Evolutionary conservation across 2,797 vertebrate species (phyloP).

Genomic region (Lepidocolaptes lacrymiger): DNA sequence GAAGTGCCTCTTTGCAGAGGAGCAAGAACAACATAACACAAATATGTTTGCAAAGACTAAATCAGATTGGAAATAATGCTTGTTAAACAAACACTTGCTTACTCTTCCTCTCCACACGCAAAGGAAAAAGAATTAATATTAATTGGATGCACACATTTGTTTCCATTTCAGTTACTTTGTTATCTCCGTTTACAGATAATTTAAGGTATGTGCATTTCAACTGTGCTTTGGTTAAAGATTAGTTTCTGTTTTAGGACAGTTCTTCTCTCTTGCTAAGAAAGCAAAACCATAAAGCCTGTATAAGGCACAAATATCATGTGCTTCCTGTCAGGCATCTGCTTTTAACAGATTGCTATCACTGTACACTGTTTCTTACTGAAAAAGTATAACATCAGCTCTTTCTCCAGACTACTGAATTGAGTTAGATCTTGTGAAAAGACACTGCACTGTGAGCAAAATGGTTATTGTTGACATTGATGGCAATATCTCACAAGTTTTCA

Average conservation of each 20-base stretch:
- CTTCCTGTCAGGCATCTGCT: neutral
- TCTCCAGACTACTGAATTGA: neutral
- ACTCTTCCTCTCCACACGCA: neutral
- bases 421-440: neutral
- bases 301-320: neutral
- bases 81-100: neutral
- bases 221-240: neutral
- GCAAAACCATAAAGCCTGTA: neutral
- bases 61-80: neutral
- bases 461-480: neutral
- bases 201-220: neutral
- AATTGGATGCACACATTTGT: neutral
- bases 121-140: neutral
- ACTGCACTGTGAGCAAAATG: neutral
- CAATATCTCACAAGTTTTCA: neutral
- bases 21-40: neutral
- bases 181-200: neutral
- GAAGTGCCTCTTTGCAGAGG: neutral
- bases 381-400: neutral
- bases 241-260: neutral
- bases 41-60: neutral
- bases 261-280: neutral
- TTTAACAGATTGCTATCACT: neutral
- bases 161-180: neutral
- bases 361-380: neutral